phyloP scores from a whole-genome alignment of 2,113 vertebrate genomes.

The Cinclus cinclus region DNA sequence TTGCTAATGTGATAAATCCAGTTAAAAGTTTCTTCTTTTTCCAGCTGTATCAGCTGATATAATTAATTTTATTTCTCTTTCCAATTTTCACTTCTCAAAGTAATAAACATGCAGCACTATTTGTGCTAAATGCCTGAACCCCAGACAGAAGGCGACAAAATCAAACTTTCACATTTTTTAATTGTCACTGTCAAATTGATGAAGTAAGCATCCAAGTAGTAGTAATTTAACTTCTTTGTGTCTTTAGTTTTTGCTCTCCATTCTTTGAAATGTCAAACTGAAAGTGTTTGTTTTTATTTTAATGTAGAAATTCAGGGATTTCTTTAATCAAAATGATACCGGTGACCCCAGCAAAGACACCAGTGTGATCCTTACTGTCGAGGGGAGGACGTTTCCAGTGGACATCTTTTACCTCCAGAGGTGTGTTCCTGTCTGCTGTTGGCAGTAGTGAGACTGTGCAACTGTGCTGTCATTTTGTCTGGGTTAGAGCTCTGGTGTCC shows the following conservation, averaged over 20 bases:
- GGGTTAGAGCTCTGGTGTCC: neutral
- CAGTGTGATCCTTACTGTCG: conserved; percentile 91
- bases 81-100: neutral
- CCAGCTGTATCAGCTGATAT: neutral
- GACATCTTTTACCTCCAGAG: conserved; percentile 97
- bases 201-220: neutral
- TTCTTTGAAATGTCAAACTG: neutral
- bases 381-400: conserved; percentile 93
- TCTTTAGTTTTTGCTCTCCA: neutral
- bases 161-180: neutral
- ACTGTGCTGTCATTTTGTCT: neutral
- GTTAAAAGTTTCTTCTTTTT: neutral
- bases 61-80: neutral
- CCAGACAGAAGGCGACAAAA: neutral
- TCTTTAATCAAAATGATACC: conserved; percentile 95
- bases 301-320: conserved; percentile 93
- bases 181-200: neutral
- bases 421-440: conserved; percentile 70
- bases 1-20: neutral
- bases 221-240: neutral
- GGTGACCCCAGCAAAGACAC: conserved; percentile 91
- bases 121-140: neutral
- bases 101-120: neutral
- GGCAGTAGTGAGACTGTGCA: neutral
- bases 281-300: neutral